Conservation (phyloP, 2,888 invertebrate species). For the Lumbricus terrestris region DNA sequence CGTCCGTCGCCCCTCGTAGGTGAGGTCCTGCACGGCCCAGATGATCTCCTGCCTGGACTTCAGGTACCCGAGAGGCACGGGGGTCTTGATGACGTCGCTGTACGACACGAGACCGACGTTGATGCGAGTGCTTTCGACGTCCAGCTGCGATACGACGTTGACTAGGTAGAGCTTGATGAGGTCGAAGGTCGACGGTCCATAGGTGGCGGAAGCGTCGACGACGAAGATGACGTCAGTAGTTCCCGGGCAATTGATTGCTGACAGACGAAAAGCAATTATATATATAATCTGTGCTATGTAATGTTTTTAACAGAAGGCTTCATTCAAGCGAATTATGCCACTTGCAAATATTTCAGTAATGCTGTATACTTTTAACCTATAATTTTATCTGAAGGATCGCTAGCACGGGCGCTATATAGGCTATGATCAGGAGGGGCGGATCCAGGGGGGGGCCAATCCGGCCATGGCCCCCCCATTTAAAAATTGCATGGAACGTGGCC, state of each 20-base stretch:
- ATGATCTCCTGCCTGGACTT: conserved; percentile 21
- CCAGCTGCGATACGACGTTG: neutral
- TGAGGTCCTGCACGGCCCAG: conserved; percentile 38
- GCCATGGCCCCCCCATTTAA: too few relatives aligned
- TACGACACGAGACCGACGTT: conserved; percentile 25
- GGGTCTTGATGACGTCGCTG: conserved; percentile 11
- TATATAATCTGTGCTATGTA: neutral
- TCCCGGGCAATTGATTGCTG: neutral
- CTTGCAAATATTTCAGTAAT: too few relatives aligned
- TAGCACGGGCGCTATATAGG: too few relatives aligned
- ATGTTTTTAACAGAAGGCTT: neutral
- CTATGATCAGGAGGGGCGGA: too few relatives aligned
- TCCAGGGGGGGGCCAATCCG: too few relatives aligned
- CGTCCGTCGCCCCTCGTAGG: conserved; percentile 49
- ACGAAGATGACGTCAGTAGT: conserved; percentile 20
- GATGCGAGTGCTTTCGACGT: conserved; percentile 5
- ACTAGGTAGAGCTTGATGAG: neutral
- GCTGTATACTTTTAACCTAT: too few relatives aligned
- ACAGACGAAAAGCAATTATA: neutral
- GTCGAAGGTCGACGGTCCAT: neutral
- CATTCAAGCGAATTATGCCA: neutral
- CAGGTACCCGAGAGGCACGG: conserved; percentile 15
- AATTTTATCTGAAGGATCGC: too few relatives aligned
- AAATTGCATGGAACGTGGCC: too few relatives aligned
- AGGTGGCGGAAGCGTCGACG: conserved; percentile 17